Conservation (phyloP, 2,113 vertebrate genomes). For the Rhinichthys klamathensis region DNA sequence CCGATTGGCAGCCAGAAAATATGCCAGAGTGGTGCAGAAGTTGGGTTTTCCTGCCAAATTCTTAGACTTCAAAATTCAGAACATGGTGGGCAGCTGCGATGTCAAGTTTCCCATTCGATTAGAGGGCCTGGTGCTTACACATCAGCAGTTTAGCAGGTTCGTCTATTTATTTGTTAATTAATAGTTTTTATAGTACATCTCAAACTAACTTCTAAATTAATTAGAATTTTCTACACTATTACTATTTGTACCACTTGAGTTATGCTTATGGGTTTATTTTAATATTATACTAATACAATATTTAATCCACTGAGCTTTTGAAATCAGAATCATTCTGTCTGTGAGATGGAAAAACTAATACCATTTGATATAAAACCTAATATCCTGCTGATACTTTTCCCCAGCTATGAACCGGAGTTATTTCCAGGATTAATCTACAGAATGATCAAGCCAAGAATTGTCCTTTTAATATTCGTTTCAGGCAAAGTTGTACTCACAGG, state of each 20-base stretch:
- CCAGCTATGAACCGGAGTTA: slow-evolving; percentile 94
- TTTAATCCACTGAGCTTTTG: not conserved
- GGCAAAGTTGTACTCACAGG: slow-evolving; percentile 99
- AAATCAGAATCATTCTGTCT: not conserved
- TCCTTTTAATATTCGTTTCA: slow-evolving; percentile 98
- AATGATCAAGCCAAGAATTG: slow-evolving; percentile 99
- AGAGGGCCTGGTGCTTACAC: slow-evolving; percentile 94
- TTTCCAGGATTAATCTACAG: slow-evolving; percentile 99
- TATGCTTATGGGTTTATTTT: not conserved
- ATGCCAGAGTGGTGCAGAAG: slow-evolving; percentile 97
- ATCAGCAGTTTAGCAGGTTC: slow-evolving; percentile 98
- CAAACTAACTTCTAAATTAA: not conserved
- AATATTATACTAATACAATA: not conserved
- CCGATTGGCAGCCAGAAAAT: slow-evolving; percentile 94
- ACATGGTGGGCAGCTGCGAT: slow-evolving; percentile 99
- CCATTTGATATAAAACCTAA: not conserved
- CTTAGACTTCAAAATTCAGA: slow-evolving; percentile 99
- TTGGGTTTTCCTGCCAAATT: slow-evolving; percentile 98
- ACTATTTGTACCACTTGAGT: not conserved
- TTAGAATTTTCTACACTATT: not conserved
- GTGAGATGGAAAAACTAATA: not conserved
- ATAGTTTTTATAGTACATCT: not conserved
- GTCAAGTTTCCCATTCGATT: slow-evolving; percentile 97
- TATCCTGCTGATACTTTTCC: slow-evolving; percentile 47
- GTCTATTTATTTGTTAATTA: slow-evolving; percentile 21